Evolutionary conservation across 2,113 vertebrate species (phyloP).

Genomic region (Myrmecophaga tridactyla): DNA sequence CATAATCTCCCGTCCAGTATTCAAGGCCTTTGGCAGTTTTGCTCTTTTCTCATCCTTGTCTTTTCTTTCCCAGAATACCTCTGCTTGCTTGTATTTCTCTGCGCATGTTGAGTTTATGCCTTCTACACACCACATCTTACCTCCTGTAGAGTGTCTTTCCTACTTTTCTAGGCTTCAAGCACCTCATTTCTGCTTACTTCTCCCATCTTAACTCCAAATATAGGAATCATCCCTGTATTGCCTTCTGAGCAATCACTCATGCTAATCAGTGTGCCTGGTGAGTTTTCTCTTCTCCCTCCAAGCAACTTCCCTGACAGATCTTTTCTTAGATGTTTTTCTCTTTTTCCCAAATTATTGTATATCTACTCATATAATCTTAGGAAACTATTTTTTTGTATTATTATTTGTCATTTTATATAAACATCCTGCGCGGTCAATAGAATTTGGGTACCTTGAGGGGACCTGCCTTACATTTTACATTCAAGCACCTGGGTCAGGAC

Average conservation of each 20-base stretch:
- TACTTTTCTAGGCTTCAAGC: neutral
- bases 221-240: neutral
- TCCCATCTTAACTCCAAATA: neutral
- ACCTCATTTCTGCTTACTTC: neutral
- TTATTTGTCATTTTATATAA: neutral
- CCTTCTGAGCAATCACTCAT: neutral
- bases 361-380: neutral
- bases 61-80: neutral
- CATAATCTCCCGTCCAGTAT: neutral
- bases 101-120: neutral
- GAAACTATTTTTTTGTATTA: neutral
- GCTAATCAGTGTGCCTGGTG: neutral
- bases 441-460: neutral
- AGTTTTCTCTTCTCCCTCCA: neutral
- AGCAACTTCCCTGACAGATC: neutral
- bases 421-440: neutral
- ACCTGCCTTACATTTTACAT: neutral
- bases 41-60: neutral
- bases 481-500: neutral
- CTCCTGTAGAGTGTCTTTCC: neutral
- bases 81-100: neutral
- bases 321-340: neutral
- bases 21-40: neutral
- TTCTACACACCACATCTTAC: neutral
- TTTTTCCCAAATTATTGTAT: neutral